Percentiles rank a stretch among this genome's conserved stretches.
These are phyloP conservation scores for Lepus americanus DNA, from an alignment of 2,113 vertebrate genomes.

Conservation along the genomic window DNA sequence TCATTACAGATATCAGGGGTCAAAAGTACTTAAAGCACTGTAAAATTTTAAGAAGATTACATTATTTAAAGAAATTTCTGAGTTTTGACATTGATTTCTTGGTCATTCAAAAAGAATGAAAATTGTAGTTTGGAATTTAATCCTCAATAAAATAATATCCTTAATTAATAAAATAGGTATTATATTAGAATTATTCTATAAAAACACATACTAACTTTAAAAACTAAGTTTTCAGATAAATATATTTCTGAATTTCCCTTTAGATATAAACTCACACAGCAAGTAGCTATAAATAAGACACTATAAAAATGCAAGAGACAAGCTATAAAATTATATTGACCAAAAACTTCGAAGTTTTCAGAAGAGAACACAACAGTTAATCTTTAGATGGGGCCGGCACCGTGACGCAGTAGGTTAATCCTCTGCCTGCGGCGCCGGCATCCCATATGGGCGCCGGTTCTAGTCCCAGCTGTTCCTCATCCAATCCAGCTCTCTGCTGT, in stretches of 20 bases:
- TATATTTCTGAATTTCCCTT: constrained; percentile 29
- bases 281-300: not conserved
- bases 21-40: constrained; percentile 41
- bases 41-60: constrained; percentile 15
- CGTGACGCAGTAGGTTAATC: no score
- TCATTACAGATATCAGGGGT: constrained; percentile 39
- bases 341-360: constrained; percentile 22
- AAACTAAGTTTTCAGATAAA: constrained; percentile 67
- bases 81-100: constrained; percentile 41
- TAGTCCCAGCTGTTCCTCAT: no score
- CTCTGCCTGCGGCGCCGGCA: no score
- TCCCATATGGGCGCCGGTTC: no score
- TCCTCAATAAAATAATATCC: constrained; percentile 43
- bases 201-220: constrained; percentile 59
- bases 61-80: constrained; percentile 55
- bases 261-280: constrained; percentile 43
- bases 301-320: constrained; percentile 49
- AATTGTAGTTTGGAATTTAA: constrained; percentile 51
- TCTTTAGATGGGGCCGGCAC: not conserved
- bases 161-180: constrained; percentile 36
- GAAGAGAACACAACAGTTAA: not conserved
- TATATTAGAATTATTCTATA: constrained; percentile 48
- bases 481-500: no score
- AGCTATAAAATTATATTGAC: constrained; percentile 51
- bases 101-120: constrained; percentile 46